These are phyloP conservation scores for Sterna hirundo DNA, from an alignment of 2,113 vertebrate species.

Conservation along the genomic window DNA sequence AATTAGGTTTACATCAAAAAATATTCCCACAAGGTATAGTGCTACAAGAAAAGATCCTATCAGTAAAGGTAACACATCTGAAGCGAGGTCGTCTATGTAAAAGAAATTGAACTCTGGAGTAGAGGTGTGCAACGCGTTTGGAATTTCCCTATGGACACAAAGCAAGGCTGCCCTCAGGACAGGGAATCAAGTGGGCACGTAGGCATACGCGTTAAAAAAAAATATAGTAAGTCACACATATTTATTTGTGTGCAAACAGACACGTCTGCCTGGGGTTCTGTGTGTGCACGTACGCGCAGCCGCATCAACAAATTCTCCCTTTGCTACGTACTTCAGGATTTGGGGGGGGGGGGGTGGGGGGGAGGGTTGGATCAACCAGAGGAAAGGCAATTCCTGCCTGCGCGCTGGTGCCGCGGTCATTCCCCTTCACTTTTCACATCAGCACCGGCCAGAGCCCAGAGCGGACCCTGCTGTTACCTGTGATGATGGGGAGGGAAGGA, in stretches of 20 bases:
- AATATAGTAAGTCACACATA: background rate
- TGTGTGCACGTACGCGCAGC: background rate
- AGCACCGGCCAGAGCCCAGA: slow-evolving; percentile 15
- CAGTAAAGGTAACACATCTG: slow-evolving; percentile 84
- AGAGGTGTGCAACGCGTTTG: slow-evolving; percentile 84
- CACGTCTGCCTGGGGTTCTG: background rate
- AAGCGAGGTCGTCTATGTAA: slow-evolving; percentile 86
- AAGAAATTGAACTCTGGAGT: slow-evolving; percentile 87
- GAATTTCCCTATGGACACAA: slow-evolving; percentile 75
- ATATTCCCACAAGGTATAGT: slow-evolving; percentile 86
- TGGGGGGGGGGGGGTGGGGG: background rate
- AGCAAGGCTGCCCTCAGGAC: slow-evolving; percentile 69
- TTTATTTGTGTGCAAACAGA: slow-evolving; percentile 37
- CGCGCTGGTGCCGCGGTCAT: background rate
- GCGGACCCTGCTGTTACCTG: slow-evolving; percentile 25
- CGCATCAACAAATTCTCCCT: slow-evolving; percentile 19
- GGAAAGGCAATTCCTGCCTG: slow-evolving; percentile 10
- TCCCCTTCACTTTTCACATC: slow-evolving; percentile 52
- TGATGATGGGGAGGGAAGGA: slow-evolving; percentile 32
- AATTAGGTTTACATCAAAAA: slow-evolving; percentile 83
- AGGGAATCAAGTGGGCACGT: slow-evolving; percentile 59
- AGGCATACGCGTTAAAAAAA: slow-evolving; percentile 35
- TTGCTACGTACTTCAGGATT: slow-evolving; percentile 49
- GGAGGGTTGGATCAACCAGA: slow-evolving; percentile 34
- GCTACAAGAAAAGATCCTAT: slow-evolving; percentile 93